Base-by-base conservation (phyloP, 2,888 invertebrate species). In the Drosophila sordidula region DNA sequence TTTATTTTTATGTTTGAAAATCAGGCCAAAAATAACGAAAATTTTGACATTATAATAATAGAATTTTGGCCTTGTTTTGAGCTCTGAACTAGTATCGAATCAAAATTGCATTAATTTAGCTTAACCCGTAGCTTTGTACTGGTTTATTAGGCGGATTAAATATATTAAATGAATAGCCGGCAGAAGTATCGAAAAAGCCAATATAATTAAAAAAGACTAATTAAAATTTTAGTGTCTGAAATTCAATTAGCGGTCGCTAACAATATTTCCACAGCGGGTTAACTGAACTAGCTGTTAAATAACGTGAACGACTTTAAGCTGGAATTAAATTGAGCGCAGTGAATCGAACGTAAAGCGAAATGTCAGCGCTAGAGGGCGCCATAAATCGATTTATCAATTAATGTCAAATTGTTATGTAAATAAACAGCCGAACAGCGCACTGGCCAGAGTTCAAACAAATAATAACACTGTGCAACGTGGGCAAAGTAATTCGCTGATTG, bases 311-410 rank as follows among this genome's bases (percentile, higher is more conserved):
- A 67, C 56, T 73, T 78, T 68, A 73, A 69, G 36, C 64, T 49
- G 38, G 75, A 74, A 65, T 70, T 78, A 54, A 75, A 74, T 61
- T 25, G 68, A 64, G 66, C 66, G 69, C 56, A 77, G 25, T 67
- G 62, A 67, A 56, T 26, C 39, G 70, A 3, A 42, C 18, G 29
- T 44, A 34, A 57, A 55, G 36, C 49, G 63, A 55, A 80, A 80
- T 75, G 80, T 74, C 72, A 75, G 47, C 38, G 62, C 64, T 67
- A 52, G 50, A 58, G 65, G 72, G 63, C 64, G 51, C 26, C 68
- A 76, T 69, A 74, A 81, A 86, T 79, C 70, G 74, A 87, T 84
- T 79, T 70, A 71, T 54, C 65, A 80, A 75, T 80, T 71, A 83
- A 86, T 78, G 83, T 67, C 70, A 63, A 79, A 84, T 75, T 81